Percentiles rank a stretch among this genome's conserved stretches.
phyloP scores from a whole-genome alignment of 2,797 vertebrate species.

The Crotalus adamanteus region DNA sequence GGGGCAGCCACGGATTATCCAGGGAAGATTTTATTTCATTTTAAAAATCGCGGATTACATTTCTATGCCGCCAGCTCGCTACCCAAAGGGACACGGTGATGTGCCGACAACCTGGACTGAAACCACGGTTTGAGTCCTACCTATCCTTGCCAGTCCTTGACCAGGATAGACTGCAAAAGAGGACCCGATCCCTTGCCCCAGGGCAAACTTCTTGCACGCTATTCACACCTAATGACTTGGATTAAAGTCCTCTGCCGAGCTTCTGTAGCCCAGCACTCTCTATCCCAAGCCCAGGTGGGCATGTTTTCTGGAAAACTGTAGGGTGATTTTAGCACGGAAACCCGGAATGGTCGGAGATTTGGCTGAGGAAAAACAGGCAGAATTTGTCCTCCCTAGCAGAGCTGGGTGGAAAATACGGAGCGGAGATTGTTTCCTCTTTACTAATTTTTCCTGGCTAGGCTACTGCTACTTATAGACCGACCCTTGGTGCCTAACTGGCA shows the following conservation, averaged over 20 bases:
- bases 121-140: not conserved
- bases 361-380: too few relatives aligned
- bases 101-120: not conserved
- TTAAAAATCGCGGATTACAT: not conserved
- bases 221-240: not conserved
- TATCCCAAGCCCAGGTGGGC: too few relatives aligned
- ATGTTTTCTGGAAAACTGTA: not conserved
- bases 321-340: too few relatives aligned
- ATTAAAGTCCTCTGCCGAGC: not conserved
- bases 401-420: not conserved
- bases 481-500: not conserved
- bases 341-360: not conserved
- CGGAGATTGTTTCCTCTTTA: not conserved
- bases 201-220: not conserved
- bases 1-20: too few relatives aligned
- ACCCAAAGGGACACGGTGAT: not conserved
- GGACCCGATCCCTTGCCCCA: not conserved
- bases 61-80: not conserved
- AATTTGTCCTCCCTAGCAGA: rapidly evolving
- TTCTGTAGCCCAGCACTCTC: not conserved
- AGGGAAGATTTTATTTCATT: not conserved
- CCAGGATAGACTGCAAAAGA: not conserved
- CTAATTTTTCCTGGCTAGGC: too few relatives aligned
- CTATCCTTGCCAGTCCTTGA: not conserved
- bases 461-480: too few relatives aligned